phyloP scores from a whole-genome alignment of 2,797 vertebrate species.

The Centroberyx gerrardi region DNA sequence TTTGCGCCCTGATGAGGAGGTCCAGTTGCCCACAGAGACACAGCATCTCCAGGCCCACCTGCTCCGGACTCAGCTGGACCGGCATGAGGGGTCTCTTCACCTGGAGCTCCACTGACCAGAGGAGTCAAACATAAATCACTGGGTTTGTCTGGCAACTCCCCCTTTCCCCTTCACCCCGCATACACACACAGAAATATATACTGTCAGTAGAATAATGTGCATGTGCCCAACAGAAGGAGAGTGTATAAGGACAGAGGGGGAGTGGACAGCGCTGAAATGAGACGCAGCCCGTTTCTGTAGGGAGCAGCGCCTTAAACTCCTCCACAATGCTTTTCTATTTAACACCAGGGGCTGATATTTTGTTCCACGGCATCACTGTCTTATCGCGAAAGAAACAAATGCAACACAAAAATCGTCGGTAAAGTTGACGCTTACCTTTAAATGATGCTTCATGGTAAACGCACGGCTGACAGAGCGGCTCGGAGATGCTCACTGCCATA shows the following conservation, averaged over 20 bases:
- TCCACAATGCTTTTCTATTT: neutral
- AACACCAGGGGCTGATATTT: neutral
- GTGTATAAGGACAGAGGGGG: slow-evolving; percentile 30
- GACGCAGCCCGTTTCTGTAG: slow-evolving; percentile 6
- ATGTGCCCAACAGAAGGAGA: slow-evolving; percentile 8
- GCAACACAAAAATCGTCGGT: neutral
- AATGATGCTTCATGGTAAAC: slow-evolving; percentile 81
- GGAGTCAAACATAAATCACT: neutral
- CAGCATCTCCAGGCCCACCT: slow-evolving; percentile 89
- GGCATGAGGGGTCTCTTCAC: slow-evolving; percentile 87
- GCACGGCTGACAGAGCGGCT: slow-evolving; percentile 85
- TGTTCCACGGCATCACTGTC: neutral
- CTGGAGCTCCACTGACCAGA: slow-evolving; percentile 85
- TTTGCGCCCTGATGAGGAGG: slow-evolving; percentile 88
- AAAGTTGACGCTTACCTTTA: slow-evolving; percentile 80
- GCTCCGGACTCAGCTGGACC: slow-evolving; percentile 85
- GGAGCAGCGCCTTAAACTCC: neutral
- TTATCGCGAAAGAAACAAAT: neutral
- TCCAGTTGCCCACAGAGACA: slow-evolving; percentile 89
- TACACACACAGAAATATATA: neutral
- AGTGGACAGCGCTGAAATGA: slow-evolving; percentile 44
- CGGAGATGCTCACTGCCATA: slow-evolving; percentile 84
- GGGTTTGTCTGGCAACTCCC: neutral
- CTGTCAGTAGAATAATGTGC: neutral
- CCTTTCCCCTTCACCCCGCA: too few species aligned